Conservation (phyloP, 2,113 vertebrate species). For the Ammodytes dubius region DNA sequence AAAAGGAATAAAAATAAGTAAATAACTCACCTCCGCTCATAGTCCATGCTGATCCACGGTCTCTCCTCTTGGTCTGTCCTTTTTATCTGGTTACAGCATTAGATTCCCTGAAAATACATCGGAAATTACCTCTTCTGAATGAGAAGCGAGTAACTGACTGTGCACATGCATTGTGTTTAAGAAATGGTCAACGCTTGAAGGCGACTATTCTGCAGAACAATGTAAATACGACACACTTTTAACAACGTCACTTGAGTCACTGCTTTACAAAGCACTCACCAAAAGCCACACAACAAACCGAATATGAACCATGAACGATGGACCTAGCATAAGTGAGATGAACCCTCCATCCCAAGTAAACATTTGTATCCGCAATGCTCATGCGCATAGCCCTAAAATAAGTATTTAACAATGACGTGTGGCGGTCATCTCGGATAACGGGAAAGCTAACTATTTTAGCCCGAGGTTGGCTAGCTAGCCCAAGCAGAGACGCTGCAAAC, state of each 20-base stretch:
- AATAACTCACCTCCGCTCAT: conserved; percentile 80
- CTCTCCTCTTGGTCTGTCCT: conserved; percentile 24
- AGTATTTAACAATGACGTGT: conserved; percentile 70
- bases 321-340: too few species aligned
- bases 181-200: neutral
- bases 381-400: neutral
- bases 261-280: neutral
- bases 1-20: neutral
- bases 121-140: neutral
- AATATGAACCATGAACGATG: too few species aligned
- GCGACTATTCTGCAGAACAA: too few species aligned
- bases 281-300: neutral
- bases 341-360: neutral
- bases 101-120: conserved; percentile 22
- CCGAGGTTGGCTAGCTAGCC: conserved; percentile 21
- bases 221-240: conserved; percentile 1
- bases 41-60: conserved; percentile 74
- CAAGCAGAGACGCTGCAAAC: neutral
- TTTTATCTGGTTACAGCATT: conserved; percentile 28
- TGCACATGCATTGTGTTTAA: neutral
- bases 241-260: conserved; percentile 20
- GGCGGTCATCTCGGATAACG: conserved; percentile 73
- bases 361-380: neutral
- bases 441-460: conserved; percentile 64
- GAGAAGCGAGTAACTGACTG: too few species aligned